Evolutionary conservation across 1,140 invertebrate genomes (phyloP), one percentile per base, ranked within the genome.

Genomic region (Heliconius hermathena): DNA sequence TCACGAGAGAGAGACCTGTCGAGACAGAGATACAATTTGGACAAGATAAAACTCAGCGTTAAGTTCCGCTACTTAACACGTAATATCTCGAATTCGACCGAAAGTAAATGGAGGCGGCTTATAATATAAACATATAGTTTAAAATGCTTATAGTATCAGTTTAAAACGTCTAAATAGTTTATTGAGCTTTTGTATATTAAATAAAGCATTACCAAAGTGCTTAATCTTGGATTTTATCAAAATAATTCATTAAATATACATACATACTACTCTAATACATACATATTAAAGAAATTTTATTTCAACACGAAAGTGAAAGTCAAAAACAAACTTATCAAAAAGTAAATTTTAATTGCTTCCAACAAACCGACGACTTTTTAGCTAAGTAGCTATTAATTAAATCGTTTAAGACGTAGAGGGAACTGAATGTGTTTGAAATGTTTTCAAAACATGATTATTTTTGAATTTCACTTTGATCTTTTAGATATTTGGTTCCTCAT

Each of bases 401-500:
- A 54, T 22, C 41, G 52, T 77, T 71, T 57, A 72, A 52, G 13
- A 18, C 52, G 22, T 77, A 72, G 1, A 8, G 46, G 36, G 20
- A 71, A 16, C 41, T 46, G 13, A 46, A 72, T 72, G 29, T 73
- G 60, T 29, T 60, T 78, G 46, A 54, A 49, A 78, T 36, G 77
- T 73, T 78, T 76, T 78, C 73, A 73, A 78, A 76, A 76, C 60
- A 26, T 36, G 41, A 72, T 46, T 71, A 60, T 80, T 49, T 74
- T 76, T 77, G 52, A 22, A 49, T 66, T 73, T 73, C 46, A n/a
- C 81, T 82, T 82, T 82, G 78, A 82, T 82, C 81, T 82, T 66
- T 29, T 66, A 66, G 9, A 29, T 16, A 66, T 66, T 66, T 18
- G 8, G 11, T 66, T 11, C 26, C 26, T 66, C 22, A 16, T 22